Evolutionary conservation across 2,797 vertebrate species (phyloP).

Genomic region (Pelodytes ibericus): DNA sequence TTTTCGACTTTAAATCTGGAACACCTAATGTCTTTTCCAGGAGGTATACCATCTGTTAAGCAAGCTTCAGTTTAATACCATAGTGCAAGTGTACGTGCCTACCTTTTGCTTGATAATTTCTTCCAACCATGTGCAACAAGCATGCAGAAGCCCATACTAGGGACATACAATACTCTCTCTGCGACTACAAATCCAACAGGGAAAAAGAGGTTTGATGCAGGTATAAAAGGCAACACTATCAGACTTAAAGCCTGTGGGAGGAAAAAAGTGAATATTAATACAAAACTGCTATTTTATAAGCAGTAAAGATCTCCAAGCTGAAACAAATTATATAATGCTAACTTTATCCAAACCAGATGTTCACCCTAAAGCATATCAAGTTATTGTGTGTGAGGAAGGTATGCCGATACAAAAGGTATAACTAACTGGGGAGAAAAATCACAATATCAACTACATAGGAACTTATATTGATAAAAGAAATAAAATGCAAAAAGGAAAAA

Average conservation of each 20-base stretch:
- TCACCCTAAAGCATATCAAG: neutral
- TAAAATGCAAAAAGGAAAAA: too few species aligned
- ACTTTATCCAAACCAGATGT: neutral
- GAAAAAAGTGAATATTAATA: conserved; percentile 11
- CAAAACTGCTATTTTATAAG: neutral
- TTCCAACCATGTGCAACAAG: conserved; percentile 93
- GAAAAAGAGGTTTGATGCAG: conserved; percentile 97
- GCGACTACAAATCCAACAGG: conserved; percentile 98
- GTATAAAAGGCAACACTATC: conserved; percentile 93
- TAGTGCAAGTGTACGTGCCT: conserved; percentile 12
- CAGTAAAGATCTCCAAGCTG: neutral
- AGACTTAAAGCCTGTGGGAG: conserved; percentile 87
- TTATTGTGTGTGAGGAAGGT: too few species aligned
- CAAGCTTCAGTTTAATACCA: neutral
- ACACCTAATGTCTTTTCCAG: neutral
- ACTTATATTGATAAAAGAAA: too few species aligned
- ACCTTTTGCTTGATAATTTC: conserved; percentile 86
- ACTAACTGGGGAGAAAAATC: too few species aligned
- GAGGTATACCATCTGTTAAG: neutral
- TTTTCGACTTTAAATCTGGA: neutral
- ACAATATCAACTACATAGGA: too few species aligned
- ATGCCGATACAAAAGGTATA: too few species aligned
- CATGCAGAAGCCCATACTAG: conserved; percentile 98
- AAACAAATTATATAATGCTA: neutral
- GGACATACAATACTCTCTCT: conserved; percentile 94